phyloP scores from a whole-genome alignment of 2,888 invertebrate genomes.

The Elmis aenea region DNA sequence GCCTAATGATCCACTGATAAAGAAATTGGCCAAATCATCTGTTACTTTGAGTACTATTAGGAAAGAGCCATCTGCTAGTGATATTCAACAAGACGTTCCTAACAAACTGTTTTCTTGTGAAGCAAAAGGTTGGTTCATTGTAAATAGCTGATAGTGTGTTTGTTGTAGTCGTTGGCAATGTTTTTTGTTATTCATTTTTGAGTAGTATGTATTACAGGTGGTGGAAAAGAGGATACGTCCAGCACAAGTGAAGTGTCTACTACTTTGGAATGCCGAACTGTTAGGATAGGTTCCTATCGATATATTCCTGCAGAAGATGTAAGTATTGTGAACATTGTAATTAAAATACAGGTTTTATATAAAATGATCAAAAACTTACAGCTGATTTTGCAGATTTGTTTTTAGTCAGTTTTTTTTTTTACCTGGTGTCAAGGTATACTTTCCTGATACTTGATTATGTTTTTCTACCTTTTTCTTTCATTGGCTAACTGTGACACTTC shows the following conservation, averaged over 20 bases:
- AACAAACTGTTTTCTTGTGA: too few species aligned
- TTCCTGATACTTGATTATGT: too few species aligned
- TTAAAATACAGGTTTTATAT: slow-evolving; percentile 8
- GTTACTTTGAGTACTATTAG: slow-evolving; percentile 29
- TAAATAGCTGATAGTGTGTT: slow-evolving; percentile 6
- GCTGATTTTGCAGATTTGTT: too few species aligned
- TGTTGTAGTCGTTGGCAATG: too few species aligned
- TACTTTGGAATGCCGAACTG: slow-evolving; percentile 58
- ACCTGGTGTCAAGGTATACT: too few species aligned
- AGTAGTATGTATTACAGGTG: slow-evolving; percentile 12
- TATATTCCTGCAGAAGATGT: slow-evolving; percentile 71
- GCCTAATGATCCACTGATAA: too few species aligned
- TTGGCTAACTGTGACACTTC: too few species aligned
- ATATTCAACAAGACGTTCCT: slow-evolving; percentile 33
- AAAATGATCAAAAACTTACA: too few species aligned
- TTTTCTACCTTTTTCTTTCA: too few species aligned
- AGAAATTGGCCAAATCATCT: slow-evolving; percentile 29
- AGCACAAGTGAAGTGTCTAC: slow-evolving; percentile 12
- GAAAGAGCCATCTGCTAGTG: slow-evolving; percentile 40
- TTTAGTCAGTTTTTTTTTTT: too few species aligned
- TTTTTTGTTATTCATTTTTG: slow-evolving; percentile 5
- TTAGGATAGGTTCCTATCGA: slow-evolving; percentile 81
- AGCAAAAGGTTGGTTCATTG: slow-evolving; percentile 8
- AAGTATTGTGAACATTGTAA: slow-evolving; percentile 35
- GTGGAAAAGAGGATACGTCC: slow-evolving; percentile 20